Evolutionary conservation across 2,888 invertebrate species (phyloP).

Genomic region (Brenthis ino): DNA sequence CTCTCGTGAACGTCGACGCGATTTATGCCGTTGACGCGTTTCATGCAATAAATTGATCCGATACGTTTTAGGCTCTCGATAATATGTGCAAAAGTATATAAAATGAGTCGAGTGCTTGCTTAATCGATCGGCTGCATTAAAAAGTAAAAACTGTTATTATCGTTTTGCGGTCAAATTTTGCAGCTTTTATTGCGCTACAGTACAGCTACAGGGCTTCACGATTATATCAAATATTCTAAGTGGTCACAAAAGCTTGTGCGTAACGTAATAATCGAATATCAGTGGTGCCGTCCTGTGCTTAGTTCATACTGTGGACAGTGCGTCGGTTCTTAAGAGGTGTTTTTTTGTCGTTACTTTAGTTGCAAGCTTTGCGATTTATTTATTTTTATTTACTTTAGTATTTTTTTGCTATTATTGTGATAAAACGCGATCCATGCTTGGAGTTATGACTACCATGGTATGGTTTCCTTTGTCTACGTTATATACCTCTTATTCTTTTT

Average conservation of each 20-base stretch:
- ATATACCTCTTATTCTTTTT: constrained; percentile 64
- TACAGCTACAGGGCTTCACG: constrained; percentile 51
- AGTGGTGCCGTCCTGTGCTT: constrained; percentile 76
- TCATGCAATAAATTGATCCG: constrained; percentile 47
- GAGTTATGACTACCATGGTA: constrained; percentile 83
- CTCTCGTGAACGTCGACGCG: constrained; percentile 63
- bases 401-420: constrained; percentile 69
- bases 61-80: constrained; percentile 49
- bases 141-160: constrained; percentile 73
- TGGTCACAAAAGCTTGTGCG: constrained; percentile 53
- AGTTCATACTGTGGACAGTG: constrained; percentile 76
- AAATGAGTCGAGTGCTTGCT: constrained; percentile 64
- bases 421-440: constrained; percentile 81
- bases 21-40: constrained; percentile 47
- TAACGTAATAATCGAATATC: constrained; percentile 48
- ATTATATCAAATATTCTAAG: constrained; percentile 49
- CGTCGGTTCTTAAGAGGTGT: constrained; percentile 68
- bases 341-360: constrained; percentile 66
- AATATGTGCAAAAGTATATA: constrained; percentile 57
- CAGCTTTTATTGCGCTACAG: constrained; percentile 69
- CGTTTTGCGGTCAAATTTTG: constrained; percentile 65
- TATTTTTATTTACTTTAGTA: constrained; percentile 57
- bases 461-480: constrained; percentile 81
- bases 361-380: constrained; percentile 69
- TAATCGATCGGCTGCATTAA: constrained; percentile 80